phyloP scores from a whole-genome alignment of 2,113 vertebrate genomes.

The Artemisiospiza belli region DNA sequence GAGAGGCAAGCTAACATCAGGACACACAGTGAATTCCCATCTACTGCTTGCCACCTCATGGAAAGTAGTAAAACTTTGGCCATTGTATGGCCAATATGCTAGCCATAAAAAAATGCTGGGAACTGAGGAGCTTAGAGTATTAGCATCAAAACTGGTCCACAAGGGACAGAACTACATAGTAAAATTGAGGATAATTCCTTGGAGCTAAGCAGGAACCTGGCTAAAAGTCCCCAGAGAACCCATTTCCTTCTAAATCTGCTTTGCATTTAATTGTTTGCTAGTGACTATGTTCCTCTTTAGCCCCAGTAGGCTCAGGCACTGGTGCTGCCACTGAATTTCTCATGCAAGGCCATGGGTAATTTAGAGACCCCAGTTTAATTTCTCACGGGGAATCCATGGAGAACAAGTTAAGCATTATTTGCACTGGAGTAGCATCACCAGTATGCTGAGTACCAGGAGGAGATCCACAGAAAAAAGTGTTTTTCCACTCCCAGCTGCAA shows the following conservation, averaged over 20 bases:
- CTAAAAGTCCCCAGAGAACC: conserved; percentile 14
- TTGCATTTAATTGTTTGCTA: conserved; percentile 55
- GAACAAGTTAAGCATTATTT: neutral
- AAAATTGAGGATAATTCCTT: conserved; percentile 31
- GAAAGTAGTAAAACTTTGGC: neutral
- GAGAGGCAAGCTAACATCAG: neutral
- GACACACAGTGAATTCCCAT: neutral
- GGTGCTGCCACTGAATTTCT: neutral
- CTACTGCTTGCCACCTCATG: neutral
- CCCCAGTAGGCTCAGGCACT: neutral
- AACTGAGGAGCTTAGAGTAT: conserved; percentile 12
- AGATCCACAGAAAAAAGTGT: neutral
- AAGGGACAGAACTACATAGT: conserved; percentile 8
- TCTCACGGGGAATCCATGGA: neutral
- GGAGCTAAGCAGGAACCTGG: conserved; percentile 28
- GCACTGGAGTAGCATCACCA: neutral
- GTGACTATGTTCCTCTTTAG: conserved; percentile 11
- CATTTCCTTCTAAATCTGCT: conserved; percentile 47
- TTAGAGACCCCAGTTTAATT: neutral
- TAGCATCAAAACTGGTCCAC: neutral
- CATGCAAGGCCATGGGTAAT: neutral
- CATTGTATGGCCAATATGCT: neutral
- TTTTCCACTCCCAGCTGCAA: neutral
- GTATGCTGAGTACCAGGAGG: neutral
- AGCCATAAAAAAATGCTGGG: neutral